phyloP scores from a whole-genome alignment of 2,113 vertebrate genomes.

The Gobius niger region DNA sequence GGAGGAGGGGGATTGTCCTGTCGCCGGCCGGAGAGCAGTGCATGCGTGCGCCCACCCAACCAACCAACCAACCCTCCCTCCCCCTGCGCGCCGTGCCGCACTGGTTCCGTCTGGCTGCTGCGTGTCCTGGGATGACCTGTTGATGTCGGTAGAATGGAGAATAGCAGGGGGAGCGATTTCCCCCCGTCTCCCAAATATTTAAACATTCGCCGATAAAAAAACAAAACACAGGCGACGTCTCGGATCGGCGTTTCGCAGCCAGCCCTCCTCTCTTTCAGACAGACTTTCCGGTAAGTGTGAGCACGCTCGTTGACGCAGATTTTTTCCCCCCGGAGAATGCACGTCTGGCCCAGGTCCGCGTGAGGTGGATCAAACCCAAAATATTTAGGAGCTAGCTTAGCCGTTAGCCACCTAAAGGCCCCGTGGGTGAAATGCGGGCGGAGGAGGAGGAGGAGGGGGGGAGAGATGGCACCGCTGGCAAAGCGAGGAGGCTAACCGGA shows the following conservation, averaged over 20 bases:
- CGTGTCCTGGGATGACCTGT: conserved; percentile 86
- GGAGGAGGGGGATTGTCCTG: not conserved
- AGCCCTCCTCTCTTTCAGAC: conserved; percentile 33
- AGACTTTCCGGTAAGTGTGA: conserved; percentile 49
- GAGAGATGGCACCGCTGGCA: conserved; percentile 38
- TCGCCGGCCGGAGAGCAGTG: conserved; percentile 15
- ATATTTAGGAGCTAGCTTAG: conserved; percentile 72
- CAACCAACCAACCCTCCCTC: no score
- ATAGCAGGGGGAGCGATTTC: conserved; percentile 74
- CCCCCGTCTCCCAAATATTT: conserved; percentile 72
- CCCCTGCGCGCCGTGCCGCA: conserved; percentile 65
- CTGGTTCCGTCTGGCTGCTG: conserved; percentile 82
- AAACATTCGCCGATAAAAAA: conserved; percentile 46
- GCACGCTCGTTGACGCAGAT: conserved; percentile 37
- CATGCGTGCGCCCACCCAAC: conserved; percentile 47
- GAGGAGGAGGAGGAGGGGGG: no score
- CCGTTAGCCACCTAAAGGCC: conserved; percentile 68
- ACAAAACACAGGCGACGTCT: conserved; percentile 37
- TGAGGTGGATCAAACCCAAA: conserved; percentile 69
- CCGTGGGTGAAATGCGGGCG: conserved; percentile 39
- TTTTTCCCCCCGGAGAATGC: conserved; percentile 36
- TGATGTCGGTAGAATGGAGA: conserved; percentile 81
- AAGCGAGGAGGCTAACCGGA: not conserved
- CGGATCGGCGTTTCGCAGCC: conserved; percentile 17
- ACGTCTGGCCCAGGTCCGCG: conserved; percentile 29